These are phyloP conservation scores for Chorisops tibialis DNA, from an alignment of 2,888 invertebrate species.

Conservation along the genomic window DNA sequence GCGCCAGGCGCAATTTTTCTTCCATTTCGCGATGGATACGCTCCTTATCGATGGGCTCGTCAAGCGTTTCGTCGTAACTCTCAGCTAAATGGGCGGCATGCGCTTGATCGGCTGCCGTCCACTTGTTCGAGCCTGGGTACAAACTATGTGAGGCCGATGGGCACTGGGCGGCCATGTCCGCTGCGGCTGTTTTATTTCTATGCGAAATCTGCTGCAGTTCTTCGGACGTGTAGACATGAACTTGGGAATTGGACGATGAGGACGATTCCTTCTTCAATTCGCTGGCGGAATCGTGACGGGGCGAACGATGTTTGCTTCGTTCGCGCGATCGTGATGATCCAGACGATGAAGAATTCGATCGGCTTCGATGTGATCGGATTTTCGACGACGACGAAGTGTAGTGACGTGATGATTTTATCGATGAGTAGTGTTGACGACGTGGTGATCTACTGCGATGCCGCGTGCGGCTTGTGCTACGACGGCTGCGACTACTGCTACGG, in stretches of 20 bases:
- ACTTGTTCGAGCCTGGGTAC: conserved; percentile 33
- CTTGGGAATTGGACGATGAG: no score
- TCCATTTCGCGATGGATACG: conserved; percentile 52
- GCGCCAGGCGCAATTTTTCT: conserved; percentile 46
- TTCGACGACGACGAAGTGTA: conserved; percentile 1
- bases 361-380: conserved; percentile 21
- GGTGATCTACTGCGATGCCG: conserved; percentile 12
- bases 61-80: conserved; percentile 31
- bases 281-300: neutral
- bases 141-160: conserved; percentile 26
- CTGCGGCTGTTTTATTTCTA: neutral
- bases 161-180: neutral
- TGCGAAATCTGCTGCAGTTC: no score
- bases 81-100: neutral
- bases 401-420: neutral
- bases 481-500: conserved; percentile 7
- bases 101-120: conserved; percentile 16
- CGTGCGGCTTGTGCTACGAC: conserved; percentile 10
- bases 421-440: neutral
- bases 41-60: conserved; percentile 49
- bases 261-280: no score
- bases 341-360: conserved; percentile 29
- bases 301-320: conserved; percentile 29
- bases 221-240: no score
- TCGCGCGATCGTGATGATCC: conserved; percentile 32